Percentiles rank a stretch among this genome's conserved stretches.
Conservation (phyloP, 2,888 invertebrate species). For the Girardia tigrina region DNA sequence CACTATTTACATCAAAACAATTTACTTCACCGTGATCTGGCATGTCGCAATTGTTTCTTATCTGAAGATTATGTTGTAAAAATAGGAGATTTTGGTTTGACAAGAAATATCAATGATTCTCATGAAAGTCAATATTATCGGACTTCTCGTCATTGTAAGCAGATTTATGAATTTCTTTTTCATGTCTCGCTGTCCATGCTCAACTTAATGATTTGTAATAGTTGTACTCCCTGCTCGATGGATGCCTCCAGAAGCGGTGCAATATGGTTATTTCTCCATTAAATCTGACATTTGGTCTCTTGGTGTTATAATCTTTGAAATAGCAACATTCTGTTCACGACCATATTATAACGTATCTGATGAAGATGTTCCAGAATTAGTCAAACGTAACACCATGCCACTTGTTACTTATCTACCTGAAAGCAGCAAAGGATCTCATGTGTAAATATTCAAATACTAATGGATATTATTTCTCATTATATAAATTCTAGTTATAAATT, state of each 20-base stretch:
- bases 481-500: background rate
- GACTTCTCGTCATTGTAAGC: constrained; percentile 34
- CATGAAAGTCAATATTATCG: constrained; percentile 34
- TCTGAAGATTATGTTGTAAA: constrained; percentile 43
- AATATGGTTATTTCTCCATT: constrained; percentile 24
- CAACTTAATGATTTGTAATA: background rate
- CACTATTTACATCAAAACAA: constrained; percentile 75
- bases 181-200: background rate
- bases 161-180: background rate
- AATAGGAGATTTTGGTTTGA: constrained; percentile 35
- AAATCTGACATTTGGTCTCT: constrained; percentile 36
- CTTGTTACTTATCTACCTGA: background rate
- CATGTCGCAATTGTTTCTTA: constrained; percentile 82
- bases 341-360: constrained; percentile 32
- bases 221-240: constrained; percentile 36
- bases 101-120: constrained; percentile 28
- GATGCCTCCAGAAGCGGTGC: constrained; percentile 36
- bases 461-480: background rate
- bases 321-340: constrained; percentile 33
- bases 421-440: background rate
- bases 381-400: constrained; percentile 30
- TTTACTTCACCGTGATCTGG: constrained; percentile 80
- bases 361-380: constrained; percentile 29
- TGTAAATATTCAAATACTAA: background rate
- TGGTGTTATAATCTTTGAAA: constrained; percentile 35